Conservation (phyloP, 2,113 vertebrate genomes). For the Anas platyrhynchos region DNA sequence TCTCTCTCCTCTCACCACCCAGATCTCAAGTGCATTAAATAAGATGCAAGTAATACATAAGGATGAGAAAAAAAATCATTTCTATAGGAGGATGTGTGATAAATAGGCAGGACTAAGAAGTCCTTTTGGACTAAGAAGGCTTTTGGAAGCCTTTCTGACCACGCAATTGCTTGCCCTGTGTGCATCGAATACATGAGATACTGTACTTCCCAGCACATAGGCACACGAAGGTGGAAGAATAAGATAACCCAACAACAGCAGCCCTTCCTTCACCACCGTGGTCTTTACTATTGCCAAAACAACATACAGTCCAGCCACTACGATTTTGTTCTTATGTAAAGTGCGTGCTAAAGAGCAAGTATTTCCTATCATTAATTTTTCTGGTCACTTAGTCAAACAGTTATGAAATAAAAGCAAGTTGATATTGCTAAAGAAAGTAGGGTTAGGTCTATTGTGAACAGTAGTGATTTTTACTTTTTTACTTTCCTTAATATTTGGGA, state of each 20-base stretch:
- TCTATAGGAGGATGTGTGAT: neutral
- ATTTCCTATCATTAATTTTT: too few relatives aligned
- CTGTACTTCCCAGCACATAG: rapidly evolving
- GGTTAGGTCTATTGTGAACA: rapidly evolving
- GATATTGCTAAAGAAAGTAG: neutral
- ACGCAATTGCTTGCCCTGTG: rapidly evolving
- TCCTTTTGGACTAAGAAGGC: rapidly evolving
- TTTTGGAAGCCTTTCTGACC: neutral
- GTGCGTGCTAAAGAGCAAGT: too few relatives aligned
- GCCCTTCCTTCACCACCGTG: rapidly evolving
- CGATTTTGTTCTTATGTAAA: neutral
- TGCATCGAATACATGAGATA: rapidly evolving
- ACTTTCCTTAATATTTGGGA: neutral
- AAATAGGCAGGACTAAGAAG: neutral
- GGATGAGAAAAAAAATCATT: rapidly evolving
- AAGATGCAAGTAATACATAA: rapidly evolving
- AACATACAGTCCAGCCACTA: rapidly evolving
- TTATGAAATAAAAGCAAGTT: neutral
- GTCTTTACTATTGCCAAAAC: too few relatives aligned
- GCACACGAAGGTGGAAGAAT: rapidly evolving
- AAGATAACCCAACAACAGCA: neutral
- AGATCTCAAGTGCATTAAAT: neutral
- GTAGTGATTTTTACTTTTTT: too few relatives aligned
- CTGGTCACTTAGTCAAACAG: neutral
- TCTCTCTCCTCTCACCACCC: neutral